These are phyloP conservation scores for Cottoperca gobio DNA, from an alignment of 2,797 vertebrate species.

Conservation along the genomic window DNA sequence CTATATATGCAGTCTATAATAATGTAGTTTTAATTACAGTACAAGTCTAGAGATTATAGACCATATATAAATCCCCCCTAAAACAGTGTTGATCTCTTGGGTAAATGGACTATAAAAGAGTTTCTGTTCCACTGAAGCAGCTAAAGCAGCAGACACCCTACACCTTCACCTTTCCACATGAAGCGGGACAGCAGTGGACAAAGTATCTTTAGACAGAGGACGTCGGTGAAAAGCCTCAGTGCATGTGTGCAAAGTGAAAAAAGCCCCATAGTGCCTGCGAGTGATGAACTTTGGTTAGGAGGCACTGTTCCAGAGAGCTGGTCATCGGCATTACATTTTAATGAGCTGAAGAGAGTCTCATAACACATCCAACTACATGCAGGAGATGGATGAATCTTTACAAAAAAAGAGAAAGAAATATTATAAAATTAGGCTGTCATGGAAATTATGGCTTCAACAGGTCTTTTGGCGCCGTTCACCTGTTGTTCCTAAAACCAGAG, in stretches of 20 bases:
- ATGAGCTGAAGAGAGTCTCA: constrained; percentile 91
- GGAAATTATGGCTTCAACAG: constrained; percentile 84
- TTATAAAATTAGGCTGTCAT: constrained; percentile 85
- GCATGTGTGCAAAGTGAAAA: constrained; percentile 67
- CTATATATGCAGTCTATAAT: no score
- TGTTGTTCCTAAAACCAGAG: constrained; percentile 38
- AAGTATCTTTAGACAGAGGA: constrained; percentile 71
- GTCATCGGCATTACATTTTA: constrained; percentile 90
- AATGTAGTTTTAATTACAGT: not conserved
- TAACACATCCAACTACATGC: constrained; percentile 86
- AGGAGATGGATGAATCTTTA: constrained; percentile 69
- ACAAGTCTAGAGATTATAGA: not conserved
- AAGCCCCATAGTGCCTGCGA: constrained; percentile 69
- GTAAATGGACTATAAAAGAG: constrained; percentile 54
- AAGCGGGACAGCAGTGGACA: constrained; percentile 67
- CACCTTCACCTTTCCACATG: constrained; percentile 66
- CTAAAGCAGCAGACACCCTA: constrained; percentile 60
- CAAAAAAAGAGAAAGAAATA: constrained; percentile 82
- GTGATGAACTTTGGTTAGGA: constrained; percentile 92
- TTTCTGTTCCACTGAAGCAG: constrained; percentile 48
- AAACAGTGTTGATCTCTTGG: constrained; percentile 20
- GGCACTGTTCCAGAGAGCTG: constrained; percentile 90
- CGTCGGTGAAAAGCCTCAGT: constrained; percentile 48
- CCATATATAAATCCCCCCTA: not conserved
- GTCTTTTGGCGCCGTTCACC: constrained; percentile 61